A percentile compares a stretch with the other conserved stretches of the same genome.
Evolutionary conservation across 2,113 vertebrate species (phyloP).

Genomic region (Bambusicola thoracicus): DNA sequence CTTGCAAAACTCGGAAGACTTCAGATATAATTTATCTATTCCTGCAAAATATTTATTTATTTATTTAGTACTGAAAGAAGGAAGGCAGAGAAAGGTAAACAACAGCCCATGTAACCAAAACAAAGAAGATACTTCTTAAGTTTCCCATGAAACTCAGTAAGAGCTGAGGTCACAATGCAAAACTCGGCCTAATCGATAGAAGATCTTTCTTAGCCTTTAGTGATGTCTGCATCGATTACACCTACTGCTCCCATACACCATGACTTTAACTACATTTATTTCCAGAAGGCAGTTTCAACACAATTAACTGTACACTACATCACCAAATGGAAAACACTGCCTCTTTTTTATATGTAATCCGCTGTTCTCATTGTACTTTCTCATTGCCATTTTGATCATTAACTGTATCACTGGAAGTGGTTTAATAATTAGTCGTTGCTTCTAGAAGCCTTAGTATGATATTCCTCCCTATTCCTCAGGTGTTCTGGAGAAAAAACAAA

Average conservation of each 20-base stretch:
- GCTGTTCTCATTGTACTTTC: constrained; percentile 37
- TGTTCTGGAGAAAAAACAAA: neutral
- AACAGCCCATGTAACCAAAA: neutral
- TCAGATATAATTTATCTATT: constrained; percentile 32
- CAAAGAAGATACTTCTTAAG: neutral
- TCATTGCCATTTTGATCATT: constrained; percentile 58
- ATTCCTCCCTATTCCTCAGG: neutral
- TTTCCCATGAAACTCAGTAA: neutral
- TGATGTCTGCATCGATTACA: neutral
- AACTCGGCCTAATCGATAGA: neutral
- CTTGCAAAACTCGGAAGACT: constrained; percentile 31
- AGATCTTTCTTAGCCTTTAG: neutral
- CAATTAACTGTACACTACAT: neutral
- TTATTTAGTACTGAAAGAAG: neutral
- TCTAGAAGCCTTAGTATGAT: neutral
- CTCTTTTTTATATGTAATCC: constrained; percentile 30
- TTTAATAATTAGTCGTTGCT: constrained; percentile 58
- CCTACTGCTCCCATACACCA: neutral
- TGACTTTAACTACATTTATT: constrained; percentile 12
- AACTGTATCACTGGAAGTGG: constrained; percentile 47
- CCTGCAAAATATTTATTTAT: neutral
- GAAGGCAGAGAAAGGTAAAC: neutral
- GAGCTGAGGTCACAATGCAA: neutral
- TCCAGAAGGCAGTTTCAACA: neutral
- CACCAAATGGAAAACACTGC: neutral